phyloP scores from a whole-genome alignment of 2,113 vertebrate genomes.

The Gallinago jamesoni region DNA sequence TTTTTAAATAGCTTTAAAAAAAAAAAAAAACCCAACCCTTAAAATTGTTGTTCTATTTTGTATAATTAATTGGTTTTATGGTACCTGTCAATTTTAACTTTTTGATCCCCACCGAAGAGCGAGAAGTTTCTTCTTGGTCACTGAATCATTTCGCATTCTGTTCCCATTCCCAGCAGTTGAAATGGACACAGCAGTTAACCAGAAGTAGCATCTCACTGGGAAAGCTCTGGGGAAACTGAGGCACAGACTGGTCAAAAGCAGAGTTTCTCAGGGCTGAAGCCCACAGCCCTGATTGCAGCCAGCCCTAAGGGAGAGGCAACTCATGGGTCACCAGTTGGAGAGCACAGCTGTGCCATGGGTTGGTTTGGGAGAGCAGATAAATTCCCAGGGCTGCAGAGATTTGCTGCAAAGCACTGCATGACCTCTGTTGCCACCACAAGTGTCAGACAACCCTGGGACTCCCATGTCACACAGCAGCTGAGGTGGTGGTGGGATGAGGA shows the following conservation, averaged over 20 bases:
- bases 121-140: background rate
- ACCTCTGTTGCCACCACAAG: background rate
- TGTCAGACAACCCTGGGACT: background rate
- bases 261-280: background rate
- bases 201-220: background rate
- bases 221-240: background rate
- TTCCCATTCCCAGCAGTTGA: background rate
- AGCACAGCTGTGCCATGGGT: background rate
- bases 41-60: background rate
- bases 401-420: background rate
- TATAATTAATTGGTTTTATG: rapidly evolving
- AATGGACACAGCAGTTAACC: background rate
- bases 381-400: background rate
- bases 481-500: background rate
- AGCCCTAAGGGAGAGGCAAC: background rate
- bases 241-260: background rate
- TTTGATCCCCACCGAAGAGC: background rate
- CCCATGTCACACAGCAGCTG: background rate
- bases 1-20: background rate
- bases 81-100: background rate
- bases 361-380: background rate
- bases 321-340: background rate
- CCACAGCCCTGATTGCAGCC: background rate
- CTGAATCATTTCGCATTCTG: background rate
- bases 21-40: background rate